A percentile compares a stretch with the other conserved stretches of the same genome.
Conservation (phyloP, 2,113 vertebrate species). For the Phaethornis superciliosus region DNA sequence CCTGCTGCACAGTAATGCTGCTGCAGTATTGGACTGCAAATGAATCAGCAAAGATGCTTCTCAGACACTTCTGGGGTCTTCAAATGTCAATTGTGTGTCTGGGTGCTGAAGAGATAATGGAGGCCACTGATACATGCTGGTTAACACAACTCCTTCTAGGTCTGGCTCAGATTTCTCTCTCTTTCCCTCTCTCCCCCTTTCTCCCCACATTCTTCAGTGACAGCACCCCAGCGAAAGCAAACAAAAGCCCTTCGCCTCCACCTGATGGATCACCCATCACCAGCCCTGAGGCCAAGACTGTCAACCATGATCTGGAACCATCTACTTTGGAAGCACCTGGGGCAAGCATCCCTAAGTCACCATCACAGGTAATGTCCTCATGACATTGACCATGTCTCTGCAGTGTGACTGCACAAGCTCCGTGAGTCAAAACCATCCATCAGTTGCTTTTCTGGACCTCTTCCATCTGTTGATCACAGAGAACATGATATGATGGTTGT, state of each 20-base stretch:
- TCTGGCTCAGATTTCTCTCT: conserved; percentile 24
- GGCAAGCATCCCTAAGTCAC: conserved; percentile 91
- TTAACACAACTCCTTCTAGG: background rate
- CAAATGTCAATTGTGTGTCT: background rate
- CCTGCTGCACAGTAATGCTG: background rate
- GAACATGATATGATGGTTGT: background rate
- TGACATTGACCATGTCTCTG: background rate
- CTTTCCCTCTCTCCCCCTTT: background rate
- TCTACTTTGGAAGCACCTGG: conserved; percentile 77
- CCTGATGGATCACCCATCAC: conserved; percentile 78
- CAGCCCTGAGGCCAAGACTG: conserved; percentile 78
- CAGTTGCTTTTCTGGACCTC: background rate
- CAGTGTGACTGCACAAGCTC: background rate
- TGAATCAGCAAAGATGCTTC: background rate
- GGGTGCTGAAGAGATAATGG: background rate
- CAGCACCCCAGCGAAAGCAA: conserved; percentile 74
- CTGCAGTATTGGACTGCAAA: background rate
- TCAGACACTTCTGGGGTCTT: background rate
- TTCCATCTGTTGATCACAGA: background rate
- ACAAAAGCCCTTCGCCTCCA: conserved; percentile 80
- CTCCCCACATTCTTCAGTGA: conserved; percentile 69
- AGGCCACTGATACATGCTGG: background rate
- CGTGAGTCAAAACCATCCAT: background rate
- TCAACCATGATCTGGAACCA: conserved; percentile 85
- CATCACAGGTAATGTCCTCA: conserved; percentile 87